These are phyloP conservation scores for Halictus quadricinctus DNA, from an alignment of 2,888 invertebrate genomes.

Conservation along the genomic window DNA sequence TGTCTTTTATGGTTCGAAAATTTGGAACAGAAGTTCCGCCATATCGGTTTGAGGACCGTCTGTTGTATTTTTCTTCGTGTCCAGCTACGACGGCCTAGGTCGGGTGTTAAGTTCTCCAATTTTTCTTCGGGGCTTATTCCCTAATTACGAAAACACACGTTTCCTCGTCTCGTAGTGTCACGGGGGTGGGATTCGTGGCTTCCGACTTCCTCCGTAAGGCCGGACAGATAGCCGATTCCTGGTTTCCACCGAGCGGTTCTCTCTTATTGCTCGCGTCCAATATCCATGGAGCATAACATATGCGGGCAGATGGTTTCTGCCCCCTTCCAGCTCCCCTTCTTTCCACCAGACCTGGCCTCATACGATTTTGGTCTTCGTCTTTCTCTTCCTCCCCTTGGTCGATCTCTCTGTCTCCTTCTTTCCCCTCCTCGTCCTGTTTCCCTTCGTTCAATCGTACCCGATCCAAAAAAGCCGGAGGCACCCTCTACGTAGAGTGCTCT, in stretches of 20 bases:
- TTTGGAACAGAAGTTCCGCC: background rate
- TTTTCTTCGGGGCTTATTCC: constrained; percentile 57
- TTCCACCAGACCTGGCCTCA: constrained; percentile 43
- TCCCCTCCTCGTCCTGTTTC: constrained; percentile 48
- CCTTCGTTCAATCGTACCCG: constrained; percentile 63
- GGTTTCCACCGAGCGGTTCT: constrained; percentile 71
- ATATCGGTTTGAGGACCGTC: background rate
- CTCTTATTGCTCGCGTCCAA: constrained; percentile 66
- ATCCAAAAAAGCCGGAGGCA: constrained; percentile 75
- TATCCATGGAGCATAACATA: constrained; percentile 76
- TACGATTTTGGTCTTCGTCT: constrained; percentile 56
- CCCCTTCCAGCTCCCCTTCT: constrained; percentile 61
- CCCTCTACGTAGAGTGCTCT: constrained; percentile 70
- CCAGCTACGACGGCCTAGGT: background rate
- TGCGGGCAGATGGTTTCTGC: constrained; percentile 79
- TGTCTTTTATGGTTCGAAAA: background rate
- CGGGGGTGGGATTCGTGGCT: constrained; percentile 60
- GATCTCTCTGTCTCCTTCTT: constrained; percentile 46
- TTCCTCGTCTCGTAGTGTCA: constrained; percentile 69
- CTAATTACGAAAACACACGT: constrained; percentile 75
- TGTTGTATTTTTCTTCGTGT: background rate
- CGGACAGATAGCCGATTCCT: constrained; percentile 68
- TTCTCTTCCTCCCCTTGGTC: constrained; percentile 35
- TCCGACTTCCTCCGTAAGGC: constrained; percentile 72
- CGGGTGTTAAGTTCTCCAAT: constrained; percentile 41